Evolutionary conservation across 2,797 vertebrate species (phyloP).

Genomic region (Staurois parvus): DNA sequence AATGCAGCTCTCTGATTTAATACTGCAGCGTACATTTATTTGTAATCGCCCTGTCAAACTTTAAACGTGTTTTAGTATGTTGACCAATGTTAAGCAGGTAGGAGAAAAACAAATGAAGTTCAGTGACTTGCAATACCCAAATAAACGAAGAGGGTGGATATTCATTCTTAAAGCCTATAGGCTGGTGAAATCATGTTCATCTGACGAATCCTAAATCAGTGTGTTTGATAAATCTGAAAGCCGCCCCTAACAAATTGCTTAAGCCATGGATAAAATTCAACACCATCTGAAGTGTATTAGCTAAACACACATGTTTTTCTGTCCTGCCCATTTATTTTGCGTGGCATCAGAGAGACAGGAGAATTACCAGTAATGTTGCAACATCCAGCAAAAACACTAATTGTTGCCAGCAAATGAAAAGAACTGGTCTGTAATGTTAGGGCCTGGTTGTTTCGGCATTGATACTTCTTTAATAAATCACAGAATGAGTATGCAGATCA

Average conservation of each 20-base stretch:
- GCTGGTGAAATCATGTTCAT: background rate
- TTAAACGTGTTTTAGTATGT: background rate
- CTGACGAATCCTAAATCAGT: background rate
- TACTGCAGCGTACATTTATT: background rate
- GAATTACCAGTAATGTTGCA: conserved; percentile 16
- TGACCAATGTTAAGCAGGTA: background rate
- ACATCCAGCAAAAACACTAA: conserved; percentile 3
- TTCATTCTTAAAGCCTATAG: conserved; percentile 9
- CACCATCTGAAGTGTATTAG: conserved; percentile 33
- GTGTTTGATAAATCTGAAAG: background rate
- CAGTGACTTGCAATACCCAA: background rate
- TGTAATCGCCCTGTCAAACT: background rate
- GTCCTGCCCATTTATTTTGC: background rate
- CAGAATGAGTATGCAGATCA: too few relatives aligned
- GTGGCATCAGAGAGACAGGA: background rate
- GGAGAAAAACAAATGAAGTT: conserved; percentile 15
- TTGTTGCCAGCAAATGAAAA: conserved; percentile 9
- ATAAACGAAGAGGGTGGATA: conserved; percentile 27
- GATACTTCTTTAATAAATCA: too few relatives aligned
- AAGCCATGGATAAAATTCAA: conserved; percentile 18
- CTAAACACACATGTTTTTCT: background rate
- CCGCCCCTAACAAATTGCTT: conserved; percentile 20
- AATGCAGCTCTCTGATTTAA: too few relatives aligned
- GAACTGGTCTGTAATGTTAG: too few relatives aligned
- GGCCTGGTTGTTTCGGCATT: too few relatives aligned